These are phyloP conservation scores for Acanthopleura granulata DNA, from an alignment of 2,888 invertebrate species.

Conservation along the genomic window DNA sequence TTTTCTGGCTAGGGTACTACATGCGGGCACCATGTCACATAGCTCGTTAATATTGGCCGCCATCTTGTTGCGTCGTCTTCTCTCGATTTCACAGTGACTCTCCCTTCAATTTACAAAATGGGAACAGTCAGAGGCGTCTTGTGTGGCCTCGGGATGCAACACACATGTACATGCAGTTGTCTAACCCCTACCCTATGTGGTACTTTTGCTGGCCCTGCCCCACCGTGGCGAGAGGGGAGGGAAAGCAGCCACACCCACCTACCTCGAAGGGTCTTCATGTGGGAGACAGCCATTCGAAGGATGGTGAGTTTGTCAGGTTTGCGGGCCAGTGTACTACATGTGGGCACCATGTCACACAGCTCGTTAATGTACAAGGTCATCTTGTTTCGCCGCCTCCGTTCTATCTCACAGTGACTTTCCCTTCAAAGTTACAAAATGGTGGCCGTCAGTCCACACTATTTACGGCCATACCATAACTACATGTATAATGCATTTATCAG, in stretches of 20 bases:
- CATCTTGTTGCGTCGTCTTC: slow-evolving; percentile 98
- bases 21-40: slow-evolving; percentile 99
- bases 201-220: background rate
- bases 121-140: background rate
- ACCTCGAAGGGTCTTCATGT: slow-evolving; percentile 98
- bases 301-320: slow-evolving; percentile 99
- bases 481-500: background rate
- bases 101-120: slow-evolving; percentile 74
- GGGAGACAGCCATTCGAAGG: slow-evolving; percentile 98
- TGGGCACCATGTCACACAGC: slow-evolving; percentile 99
- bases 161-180: slow-evolving; percentile 4
- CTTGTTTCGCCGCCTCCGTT: slow-evolving; percentile 97
- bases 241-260: slow-evolving; percentile 13
- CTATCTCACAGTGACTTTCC: slow-evolving; percentile 99
- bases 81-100: slow-evolving; percentile 98
- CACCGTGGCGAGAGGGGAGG: background rate
- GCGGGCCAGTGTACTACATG: slow-evolving; percentile 96
- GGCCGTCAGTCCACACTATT: background rate
- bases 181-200: background rate
- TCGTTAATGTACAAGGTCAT: slow-evolving; percentile 99
- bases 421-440: slow-evolving; percentile 71
- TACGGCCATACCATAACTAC: background rate
- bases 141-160: background rate
- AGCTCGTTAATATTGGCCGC: slow-evolving; percentile 98
- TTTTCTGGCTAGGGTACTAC: slow-evolving; percentile 95